A percentile compares a stretch with the other conserved stretches of the same genome.
phyloP scores from a whole-genome alignment of 2,888 invertebrate genomes.

The Tigriopus californicus region DNA sequence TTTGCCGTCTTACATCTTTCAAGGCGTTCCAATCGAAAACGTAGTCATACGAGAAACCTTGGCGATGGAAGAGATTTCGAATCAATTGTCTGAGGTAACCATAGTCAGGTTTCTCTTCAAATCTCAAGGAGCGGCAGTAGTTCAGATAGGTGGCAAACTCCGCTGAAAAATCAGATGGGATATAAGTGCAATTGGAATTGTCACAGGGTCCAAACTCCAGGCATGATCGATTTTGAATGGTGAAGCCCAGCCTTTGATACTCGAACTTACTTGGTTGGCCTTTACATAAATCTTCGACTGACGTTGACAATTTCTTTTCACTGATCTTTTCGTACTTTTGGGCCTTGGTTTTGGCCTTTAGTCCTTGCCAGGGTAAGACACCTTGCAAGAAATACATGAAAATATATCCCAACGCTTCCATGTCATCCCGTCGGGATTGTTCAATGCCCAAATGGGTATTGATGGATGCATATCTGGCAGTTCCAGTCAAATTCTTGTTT shows the following conservation, averaged over 20 bases:
- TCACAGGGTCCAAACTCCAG: no score
- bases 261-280: slow-evolving; percentile 38
- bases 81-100: slow-evolving; percentile 85
- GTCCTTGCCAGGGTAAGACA: slow-evolving; percentile 97
- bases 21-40: slow-evolving; percentile 99
- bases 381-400: slow-evolving; percentile 57
- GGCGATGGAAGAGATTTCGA: slow-evolving; percentile 83
- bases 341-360: slow-evolving; percentile 94
- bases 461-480: slow-evolving; percentile 92
- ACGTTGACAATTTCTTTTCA: slow-evolving; percentile 96
- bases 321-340: slow-evolving; percentile 99
- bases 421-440: slow-evolving; percentile 74
- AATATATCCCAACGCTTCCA: slow-evolving; percentile 96
- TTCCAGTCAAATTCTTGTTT: slow-evolving; percentile 98
- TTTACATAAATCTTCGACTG: slow-evolving; percentile 59
- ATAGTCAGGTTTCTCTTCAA: slow-evolving; percentile 96
- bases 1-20: slow-evolving; percentile 42
- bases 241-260: no score
- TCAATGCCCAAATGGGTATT: slow-evolving; percentile 93
- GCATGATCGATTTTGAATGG: no score
- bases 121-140: slow-evolving; percentile 86
- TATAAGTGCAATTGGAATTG: no score
- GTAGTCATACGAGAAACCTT: slow-evolving; percentile 96
- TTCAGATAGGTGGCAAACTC: slow-evolving; percentile 92
- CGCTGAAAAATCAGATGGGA: slow-evolving; percentile 17